Conservation (phyloP, 2,113 vertebrate genomes). For the Rhabdomys dilectus region DNA sequence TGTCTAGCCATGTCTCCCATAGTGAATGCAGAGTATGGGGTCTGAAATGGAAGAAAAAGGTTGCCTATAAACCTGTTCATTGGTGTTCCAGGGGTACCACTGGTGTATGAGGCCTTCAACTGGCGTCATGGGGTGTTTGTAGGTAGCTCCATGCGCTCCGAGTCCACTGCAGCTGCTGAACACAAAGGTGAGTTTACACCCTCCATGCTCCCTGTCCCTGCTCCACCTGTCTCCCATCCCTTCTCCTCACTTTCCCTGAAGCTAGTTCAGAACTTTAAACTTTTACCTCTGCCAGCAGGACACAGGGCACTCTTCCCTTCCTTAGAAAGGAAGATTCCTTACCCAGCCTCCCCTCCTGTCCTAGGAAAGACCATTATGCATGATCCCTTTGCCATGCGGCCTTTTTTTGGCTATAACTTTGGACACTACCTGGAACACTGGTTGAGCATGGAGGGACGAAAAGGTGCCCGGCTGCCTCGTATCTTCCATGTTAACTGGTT, state of each 20-base stretch:
- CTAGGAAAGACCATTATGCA: conserved; percentile 88
- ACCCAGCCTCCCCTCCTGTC: not conserved
- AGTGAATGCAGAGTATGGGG: not conserved
- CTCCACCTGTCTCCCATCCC: not conserved
- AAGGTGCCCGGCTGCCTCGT: conserved; percentile 79
- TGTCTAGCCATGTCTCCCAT: not conserved
- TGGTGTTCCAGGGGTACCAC: conserved; percentile 84
- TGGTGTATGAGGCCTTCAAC: conserved; percentile 88
- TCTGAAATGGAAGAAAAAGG: not conserved
- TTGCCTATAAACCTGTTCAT: not conserved
- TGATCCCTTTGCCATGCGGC: conserved; percentile 89
- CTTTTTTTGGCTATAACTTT: conserved; percentile 89
- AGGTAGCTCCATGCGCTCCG: conserved; percentile 87
- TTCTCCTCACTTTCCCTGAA: not conserved
- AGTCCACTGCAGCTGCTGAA: conserved; percentile 88
- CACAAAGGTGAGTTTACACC: conserved; percentile 84
- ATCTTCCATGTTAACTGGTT: conserved; percentile 90
- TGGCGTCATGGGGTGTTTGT: conserved; percentile 89
- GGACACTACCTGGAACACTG: conserved; percentile 85
- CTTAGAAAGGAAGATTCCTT: conserved; percentile 15
- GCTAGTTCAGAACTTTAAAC: not conserved
- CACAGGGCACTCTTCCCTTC: not conserved
- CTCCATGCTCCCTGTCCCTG: not conserved
- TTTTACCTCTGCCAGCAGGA: not conserved
- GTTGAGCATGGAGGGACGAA: conserved; percentile 83